Evolutionary conservation across 2,888 invertebrate species (phyloP).

Genomic region (Prosapia bicincta): DNA sequence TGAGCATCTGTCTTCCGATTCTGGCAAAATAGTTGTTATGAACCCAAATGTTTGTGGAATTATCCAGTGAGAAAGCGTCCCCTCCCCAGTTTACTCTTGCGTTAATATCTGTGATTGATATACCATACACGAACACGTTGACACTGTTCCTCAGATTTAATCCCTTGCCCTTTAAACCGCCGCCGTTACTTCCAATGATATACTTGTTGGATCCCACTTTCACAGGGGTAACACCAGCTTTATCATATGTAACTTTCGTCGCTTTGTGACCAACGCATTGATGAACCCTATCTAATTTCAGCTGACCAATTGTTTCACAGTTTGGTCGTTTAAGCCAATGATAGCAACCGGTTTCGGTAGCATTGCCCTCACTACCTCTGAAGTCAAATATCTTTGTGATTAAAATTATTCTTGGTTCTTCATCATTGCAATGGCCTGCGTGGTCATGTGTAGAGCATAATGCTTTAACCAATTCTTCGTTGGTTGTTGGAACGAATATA

Average conservation of each 20-base stretch:
- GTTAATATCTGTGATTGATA: constrained; percentile 16
- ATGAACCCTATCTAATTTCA: background rate
- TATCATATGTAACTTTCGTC: background rate
- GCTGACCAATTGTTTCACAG: background rate
- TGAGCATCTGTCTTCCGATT: constrained; percentile 19
- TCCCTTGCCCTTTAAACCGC: constrained; percentile 10
- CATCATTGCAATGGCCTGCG: background rate
- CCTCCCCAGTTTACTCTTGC: constrained; percentile 17
- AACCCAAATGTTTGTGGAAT: background rate
- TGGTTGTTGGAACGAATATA: constrained; percentile 1
- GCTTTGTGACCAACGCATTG: background rate
- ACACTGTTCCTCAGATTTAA: background rate
- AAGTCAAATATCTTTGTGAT: constrained; percentile 13
- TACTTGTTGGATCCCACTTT: constrained; percentile 9
- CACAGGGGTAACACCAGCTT: background rate
- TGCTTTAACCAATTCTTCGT: constrained; percentile 4
- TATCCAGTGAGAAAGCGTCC: constrained; percentile 2
- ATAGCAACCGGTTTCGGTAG: constrained; percentile 4
- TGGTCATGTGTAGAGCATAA: background rate
- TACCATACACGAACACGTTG: constrained; percentile 7
- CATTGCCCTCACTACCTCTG: background rate
- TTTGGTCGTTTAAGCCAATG: background rate
- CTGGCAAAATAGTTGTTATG: constrained; percentile 3
- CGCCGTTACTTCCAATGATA: constrained; percentile 1
- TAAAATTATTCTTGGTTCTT: background rate